A percentile compares a stretch with the other conserved stretches of the same genome.
phyloP scores from a whole-genome alignment of 2,888 invertebrate species.

The Oligia fasciuncula region DNA sequence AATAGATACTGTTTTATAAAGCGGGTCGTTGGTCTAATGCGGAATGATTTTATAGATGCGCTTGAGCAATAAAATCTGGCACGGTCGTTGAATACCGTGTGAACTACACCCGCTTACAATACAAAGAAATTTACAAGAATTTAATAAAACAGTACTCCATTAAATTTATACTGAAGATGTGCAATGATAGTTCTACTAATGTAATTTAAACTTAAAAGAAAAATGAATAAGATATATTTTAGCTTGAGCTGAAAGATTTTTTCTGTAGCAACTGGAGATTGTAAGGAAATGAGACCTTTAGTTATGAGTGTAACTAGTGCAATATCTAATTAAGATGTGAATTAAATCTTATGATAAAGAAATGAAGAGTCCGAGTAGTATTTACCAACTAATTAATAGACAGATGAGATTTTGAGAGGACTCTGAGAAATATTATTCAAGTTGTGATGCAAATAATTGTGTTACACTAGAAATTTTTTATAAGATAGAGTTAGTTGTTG shows the following conservation, averaged over 20 bases:
- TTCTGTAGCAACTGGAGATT: conserved; percentile 50
- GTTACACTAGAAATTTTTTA: background rate
- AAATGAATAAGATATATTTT: conserved; percentile 43
- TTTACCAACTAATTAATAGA: conserved; percentile 30
- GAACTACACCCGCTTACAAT: conserved; percentile 64
- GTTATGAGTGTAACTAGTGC: conserved; percentile 46
- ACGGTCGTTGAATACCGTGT: conserved; percentile 65
- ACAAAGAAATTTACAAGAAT: conserved; percentile 66
- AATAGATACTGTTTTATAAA: conserved; percentile 11
- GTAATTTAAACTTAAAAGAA: conserved; percentile 48
- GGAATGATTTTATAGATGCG: conserved; percentile 43
- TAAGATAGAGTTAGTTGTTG: background rate
- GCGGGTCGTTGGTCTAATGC: conserved; percentile 42
- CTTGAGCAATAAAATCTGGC: conserved; percentile 50
- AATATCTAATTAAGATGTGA: conserved; percentile 57
- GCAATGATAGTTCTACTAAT: conserved; percentile 37
- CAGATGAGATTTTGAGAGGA: conserved; percentile 18
- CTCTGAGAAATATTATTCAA: background rate
- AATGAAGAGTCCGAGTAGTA: conserved; percentile 26
- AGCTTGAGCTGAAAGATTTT: conserved; percentile 12
- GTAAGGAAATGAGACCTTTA: conserved; percentile 63
- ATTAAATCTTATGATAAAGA: conserved; percentile 54
- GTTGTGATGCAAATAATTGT: background rate
- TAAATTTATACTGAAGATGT: conserved; percentile 61
- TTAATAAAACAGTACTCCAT: conserved; percentile 73